A percentile compares a stretch with the other conserved stretches of the same genome.
phyloP scores from a whole-genome alignment of 2,888 invertebrate species.

The Blera fallax region DNA sequence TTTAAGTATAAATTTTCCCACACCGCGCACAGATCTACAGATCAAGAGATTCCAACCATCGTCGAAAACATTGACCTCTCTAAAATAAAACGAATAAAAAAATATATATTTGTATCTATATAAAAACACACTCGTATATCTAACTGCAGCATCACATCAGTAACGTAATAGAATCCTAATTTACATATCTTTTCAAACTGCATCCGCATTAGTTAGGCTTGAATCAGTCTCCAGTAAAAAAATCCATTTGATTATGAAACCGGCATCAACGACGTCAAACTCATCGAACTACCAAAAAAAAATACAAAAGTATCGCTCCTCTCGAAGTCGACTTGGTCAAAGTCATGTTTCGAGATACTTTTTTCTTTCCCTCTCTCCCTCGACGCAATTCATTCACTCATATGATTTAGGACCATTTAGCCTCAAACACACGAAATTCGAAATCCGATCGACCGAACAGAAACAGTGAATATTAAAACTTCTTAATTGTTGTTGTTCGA shows the following conservation, averaged over 20 bases:
- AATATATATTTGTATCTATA: not conserved
- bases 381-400: constrained; percentile 13
- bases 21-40: not conserved
- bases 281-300: constrained; percentile 3
- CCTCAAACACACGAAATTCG: not conserved
- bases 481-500: constrained; percentile 41
- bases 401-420: constrained; percentile 40
- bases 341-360: constrained; percentile 15
- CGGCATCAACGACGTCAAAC: constrained; percentile 7
- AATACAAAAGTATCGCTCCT: not conserved
- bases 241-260: constrained; percentile 40
- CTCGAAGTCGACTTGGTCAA: constrained; percentile 4
- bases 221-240: constrained; percentile 17
- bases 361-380: not conserved
- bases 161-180: constrained; percentile 47
- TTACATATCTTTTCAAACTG: constrained; percentile 48
- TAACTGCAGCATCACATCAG: constrained; percentile 37
- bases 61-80: constrained; percentile 44
- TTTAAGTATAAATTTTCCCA: constrained; percentile 5
- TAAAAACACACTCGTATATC: not conserved
- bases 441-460: not conserved
- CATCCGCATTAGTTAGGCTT: constrained; percentile 56
- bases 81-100: constrained; percentile 1
- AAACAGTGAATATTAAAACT: constrained; percentile 20
- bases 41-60: constrained; percentile 1